Evolutionary conservation across 2,888 invertebrate species (phyloP), one percentile per base, ranked within the genome.

Genomic region (Petrolisthes manimaculis): DNA sequence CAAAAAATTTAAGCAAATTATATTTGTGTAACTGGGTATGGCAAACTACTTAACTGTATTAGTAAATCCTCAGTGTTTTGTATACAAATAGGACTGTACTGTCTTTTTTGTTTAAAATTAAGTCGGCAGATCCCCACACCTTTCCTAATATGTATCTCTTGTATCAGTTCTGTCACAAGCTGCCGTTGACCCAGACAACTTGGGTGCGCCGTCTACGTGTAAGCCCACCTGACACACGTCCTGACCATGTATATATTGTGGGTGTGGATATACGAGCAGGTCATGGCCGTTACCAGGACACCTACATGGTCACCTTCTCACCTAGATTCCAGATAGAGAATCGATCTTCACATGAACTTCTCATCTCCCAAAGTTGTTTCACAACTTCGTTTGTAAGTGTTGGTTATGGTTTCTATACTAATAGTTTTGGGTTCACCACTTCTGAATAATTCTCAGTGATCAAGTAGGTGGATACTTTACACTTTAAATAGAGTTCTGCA

Each of bases 311-410:
- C 61, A 97, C 97, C 5, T 95, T 99, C 92, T 96, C 98, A 21
- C 98, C 99, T 69, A 95, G 98, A 91, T 99, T 96, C 94, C 97
- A 98, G 93, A 94, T 99, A 88, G 97, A 98, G 93, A 99, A 99
- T 94, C 96, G 96, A 93, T 97, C 95, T 0, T 94, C 94, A 5
- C 94, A 94, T 91, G 95, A 95, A 84, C 94, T 99, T 92, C 96
- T 97, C 92, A 96, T 99, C 93, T 96, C 97, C 84, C 99, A 99
- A 94, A 95, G 96, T 92, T 97, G 96, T 93, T 96, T 96, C 92
- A 84, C 87, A 2, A 95, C 95, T 53, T 95, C 95, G 71, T 94
- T 95, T 91, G 96, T 96, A 92, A 94, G 95, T 94, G 8, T n/a
- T 0, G 9, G 12, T 67, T 67, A 14, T 18, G 67, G 18, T 12